These are phyloP conservation scores for Colaptes auratus DNA, from an alignment of 2,113 vertebrate genomes.

Conservation along the genomic window DNA sequence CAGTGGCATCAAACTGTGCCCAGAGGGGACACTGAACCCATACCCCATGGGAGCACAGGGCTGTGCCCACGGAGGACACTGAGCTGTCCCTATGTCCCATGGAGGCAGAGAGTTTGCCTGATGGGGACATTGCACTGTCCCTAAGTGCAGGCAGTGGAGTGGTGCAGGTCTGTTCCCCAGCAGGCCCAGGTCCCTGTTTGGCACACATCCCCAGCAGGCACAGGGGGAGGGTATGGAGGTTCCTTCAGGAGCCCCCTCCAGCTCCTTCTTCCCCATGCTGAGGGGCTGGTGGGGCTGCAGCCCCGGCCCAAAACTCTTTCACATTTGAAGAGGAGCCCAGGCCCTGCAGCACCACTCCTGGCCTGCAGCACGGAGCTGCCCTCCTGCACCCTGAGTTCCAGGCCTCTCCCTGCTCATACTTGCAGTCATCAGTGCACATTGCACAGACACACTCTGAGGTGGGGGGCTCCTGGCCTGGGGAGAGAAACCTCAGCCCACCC, in stretches of 20 bases:
- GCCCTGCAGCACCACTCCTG: not conserved
- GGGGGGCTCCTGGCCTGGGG: not conserved
- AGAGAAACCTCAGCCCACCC: not conserved
- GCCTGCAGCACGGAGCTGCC: constrained; percentile 21
- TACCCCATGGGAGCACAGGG: not conserved
- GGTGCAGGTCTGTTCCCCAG: not conserved
- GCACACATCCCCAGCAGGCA: not conserved
- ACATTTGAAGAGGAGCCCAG: constrained; percentile 47
- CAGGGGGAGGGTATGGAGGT: too few species aligned
- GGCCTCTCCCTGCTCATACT: not conserved
- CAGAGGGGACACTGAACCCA: not conserved
- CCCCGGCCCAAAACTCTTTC: constrained; percentile 65
- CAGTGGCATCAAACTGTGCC: not conserved
- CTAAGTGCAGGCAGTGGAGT: not conserved
- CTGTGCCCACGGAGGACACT: not conserved
- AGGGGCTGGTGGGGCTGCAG: not conserved
- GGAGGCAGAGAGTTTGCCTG: not conserved
- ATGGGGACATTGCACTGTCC: not conserved
- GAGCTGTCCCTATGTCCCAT: not conserved
- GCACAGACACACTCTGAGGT: rapidly evolving
- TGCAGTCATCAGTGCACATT: not conserved
- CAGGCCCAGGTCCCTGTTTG: not conserved
- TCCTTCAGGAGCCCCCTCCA: rapidly evolving
- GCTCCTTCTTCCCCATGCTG: not conserved
- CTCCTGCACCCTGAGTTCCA: constrained; percentile 31